Evolutionary conservation across 2,113 vertebrate genomes (phyloP).

Genomic region (Hyla sarda): DNA sequence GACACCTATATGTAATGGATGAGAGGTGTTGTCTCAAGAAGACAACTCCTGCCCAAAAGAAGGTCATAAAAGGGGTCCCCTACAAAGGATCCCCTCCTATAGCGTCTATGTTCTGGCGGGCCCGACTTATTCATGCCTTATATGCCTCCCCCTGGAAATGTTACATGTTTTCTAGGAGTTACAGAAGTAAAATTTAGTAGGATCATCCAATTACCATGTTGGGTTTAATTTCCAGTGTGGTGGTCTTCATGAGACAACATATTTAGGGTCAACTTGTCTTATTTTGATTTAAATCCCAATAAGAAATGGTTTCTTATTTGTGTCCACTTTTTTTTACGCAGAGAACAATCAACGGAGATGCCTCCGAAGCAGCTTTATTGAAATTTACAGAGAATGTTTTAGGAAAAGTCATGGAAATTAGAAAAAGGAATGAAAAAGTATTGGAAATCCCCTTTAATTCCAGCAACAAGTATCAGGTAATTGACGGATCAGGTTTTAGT

Average conservation of each 20-base stretch:
- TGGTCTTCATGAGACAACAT: neutral
- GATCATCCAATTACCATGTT: neutral
- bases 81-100: neutral
- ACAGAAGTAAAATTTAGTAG: neutral
- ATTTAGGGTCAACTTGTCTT: too few relatives aligned
- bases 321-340: slow-evolving; percentile 52
- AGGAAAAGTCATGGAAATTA: slow-evolving; percentile 73
- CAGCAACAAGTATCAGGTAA: slow-evolving; percentile 83
- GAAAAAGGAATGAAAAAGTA: slow-evolving; percentile 75
- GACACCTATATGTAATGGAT: too few relatives aligned
- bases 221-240: neutral
- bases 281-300: neutral
- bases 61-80: too few relatives aligned
- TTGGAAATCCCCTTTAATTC: slow-evolving; percentile 83
- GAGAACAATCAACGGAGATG: slow-evolving; percentile 78
- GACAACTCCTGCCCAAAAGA: too few relatives aligned
- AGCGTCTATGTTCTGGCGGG: neutral
- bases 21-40: too few relatives aligned
- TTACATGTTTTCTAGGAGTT: neutral
- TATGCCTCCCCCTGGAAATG: neutral
- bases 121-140: neutral
- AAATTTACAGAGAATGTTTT: slow-evolving; percentile 79
- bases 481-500: neutral
- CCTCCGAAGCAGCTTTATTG: slow-evolving; percentile 80
- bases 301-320: neutral